phyloP scores from a whole-genome alignment of 1,140 invertebrate species.

The Cherax quadricarinatus region DNA sequence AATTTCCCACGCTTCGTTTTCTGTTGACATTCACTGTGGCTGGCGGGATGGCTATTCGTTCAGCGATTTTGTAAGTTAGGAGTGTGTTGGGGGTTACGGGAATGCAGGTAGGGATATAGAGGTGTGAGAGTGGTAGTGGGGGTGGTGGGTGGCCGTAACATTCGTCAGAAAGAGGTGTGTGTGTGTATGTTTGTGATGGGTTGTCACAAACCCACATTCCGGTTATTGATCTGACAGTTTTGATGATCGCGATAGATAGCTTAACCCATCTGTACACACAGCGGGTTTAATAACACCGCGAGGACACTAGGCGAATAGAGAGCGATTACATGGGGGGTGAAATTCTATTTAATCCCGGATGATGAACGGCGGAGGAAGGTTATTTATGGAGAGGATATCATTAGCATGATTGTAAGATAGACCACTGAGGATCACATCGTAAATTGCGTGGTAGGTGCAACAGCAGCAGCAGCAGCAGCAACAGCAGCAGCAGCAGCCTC shows the following conservation, averaged over 20 bases:
- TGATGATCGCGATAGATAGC: background rate
- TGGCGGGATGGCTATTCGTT: background rate
- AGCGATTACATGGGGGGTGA: background rate
- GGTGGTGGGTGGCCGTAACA: background rate
- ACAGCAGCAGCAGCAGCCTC: background rate
- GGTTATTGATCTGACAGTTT: background rate
- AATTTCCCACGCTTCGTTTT: too few species aligned
- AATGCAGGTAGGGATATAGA: too few species aligned
- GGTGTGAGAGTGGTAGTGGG: too few species aligned
- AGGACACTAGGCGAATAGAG: background rate
- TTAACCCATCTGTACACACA: background rate
- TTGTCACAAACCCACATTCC: background rate
- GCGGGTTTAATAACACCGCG: background rate
- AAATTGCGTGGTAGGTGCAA: background rate
- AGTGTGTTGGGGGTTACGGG: background rate
- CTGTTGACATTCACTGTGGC: background rate
- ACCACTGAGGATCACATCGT: background rate
- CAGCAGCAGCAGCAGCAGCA: background rate
- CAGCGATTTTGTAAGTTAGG: background rate
- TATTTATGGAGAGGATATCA: background rate
- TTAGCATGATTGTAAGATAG: slow-evolving; percentile 1
- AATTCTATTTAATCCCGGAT: background rate
- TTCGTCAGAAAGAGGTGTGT: background rate
- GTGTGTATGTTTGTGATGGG: background rate
- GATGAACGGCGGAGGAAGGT: background rate